Conservation (phyloP, 2,888 invertebrate species). For the Drosophila nr. perissopoda region DNA sequence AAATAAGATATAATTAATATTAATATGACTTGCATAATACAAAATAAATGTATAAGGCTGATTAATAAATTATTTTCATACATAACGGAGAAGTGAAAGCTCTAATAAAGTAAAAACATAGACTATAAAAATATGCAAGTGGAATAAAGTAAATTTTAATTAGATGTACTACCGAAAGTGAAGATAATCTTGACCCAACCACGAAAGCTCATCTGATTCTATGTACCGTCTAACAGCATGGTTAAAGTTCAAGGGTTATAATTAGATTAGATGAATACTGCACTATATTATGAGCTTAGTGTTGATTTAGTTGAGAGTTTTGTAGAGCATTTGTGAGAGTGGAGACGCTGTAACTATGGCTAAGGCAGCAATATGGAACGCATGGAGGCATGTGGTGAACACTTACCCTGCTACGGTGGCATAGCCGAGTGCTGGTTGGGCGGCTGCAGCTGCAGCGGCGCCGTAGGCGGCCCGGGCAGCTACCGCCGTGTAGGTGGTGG, state of each 20-base stretch:
- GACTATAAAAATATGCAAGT: not conserved
- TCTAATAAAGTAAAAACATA: not conserved
- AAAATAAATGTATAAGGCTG: not conserved
- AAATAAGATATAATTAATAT: not conserved
- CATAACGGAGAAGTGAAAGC: not conserved
- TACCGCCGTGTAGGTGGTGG: constrained; percentile 94
- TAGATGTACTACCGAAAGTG: not conserved
- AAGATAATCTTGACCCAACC: not conserved
- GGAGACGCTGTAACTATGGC: not conserved
- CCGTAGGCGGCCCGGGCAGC: constrained; percentile 93
- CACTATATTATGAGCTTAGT: not conserved
- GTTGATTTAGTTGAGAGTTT: constrained; percentile 6
- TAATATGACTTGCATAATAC: not conserved
- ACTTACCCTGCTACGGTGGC: constrained; percentile 90
- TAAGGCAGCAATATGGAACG: constrained; percentile 8
- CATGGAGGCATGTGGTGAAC: constrained; percentile 23
- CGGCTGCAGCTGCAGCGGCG: constrained; percentile 89
- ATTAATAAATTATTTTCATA: not conserved
- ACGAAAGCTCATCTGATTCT: not conserved
- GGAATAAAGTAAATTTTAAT: not conserved
- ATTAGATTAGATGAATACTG: not conserved
- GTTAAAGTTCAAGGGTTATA: not conserved
- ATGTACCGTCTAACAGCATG: not conserved
- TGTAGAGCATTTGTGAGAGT: constrained; percentile 9
- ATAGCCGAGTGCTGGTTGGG: constrained; percentile 88